Evolutionary conservation across 2,888 invertebrate species (phyloP), one percentile per base, ranked within the genome.

Genomic region (Drosophila cyrtoloma): DNA sequence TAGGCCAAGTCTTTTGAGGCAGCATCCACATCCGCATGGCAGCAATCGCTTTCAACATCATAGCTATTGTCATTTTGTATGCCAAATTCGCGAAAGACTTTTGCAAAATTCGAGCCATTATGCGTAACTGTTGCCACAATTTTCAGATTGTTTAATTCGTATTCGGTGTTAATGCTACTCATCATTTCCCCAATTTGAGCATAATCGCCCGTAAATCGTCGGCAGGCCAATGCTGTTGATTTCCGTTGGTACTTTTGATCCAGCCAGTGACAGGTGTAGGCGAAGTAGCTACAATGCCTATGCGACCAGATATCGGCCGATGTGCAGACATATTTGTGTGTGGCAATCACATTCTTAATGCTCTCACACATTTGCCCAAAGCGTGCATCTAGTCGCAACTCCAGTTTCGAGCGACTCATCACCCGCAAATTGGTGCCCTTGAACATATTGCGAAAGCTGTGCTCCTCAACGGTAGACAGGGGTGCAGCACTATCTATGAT

Each of bases 201-300:
- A 22, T 42, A 9, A 10, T 73, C 63, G 0, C 33, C 59, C 0
- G 60, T 26, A 42, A 79, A 57, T 47, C 62, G 50, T 32, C 59
- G 68, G 42, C 74, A 82, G 10, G 68, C 65, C 30, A 79, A 44
- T 2, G 37, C 62, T 9, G 66, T 59, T 0, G 79, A 79, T 7
- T 66, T 73, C 7, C 82, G 35, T n/a, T 78, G 58, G 30, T 66
- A 79, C n/a, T 74, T 60, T 1, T 58, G 42, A 39, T 82, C 60
- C 53, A 79, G 19, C 82, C 82, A 79, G 30, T 79, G 82, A 2
- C 82, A 82, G 0, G 74, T 69, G 4, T 82, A 79, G 12, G 32
- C 51, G 5, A 79, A 59, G 9, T 19, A 63, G n/a, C 56, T 73
- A 10, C 22, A 53, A 12, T 68, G 28, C 30, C 47, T 42, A 7